Evolutionary conservation across 2,888 invertebrate genomes (phyloP).

Genomic region (Parthenolecanium corni): DNA sequence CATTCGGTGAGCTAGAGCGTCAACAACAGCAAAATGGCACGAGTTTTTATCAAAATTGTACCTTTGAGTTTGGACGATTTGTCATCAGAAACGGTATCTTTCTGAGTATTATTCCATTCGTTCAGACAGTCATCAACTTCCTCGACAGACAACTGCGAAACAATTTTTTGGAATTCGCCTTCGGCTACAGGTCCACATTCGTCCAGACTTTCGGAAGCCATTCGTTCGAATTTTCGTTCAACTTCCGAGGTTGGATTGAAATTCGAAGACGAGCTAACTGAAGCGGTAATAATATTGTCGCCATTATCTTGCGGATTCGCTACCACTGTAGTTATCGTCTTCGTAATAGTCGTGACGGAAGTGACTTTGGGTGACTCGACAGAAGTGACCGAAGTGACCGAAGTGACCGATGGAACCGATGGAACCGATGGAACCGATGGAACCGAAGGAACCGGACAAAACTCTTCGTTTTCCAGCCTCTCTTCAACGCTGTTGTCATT

Average conservation of each 20-base stretch:
- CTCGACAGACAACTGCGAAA: constrained; percentile 44
- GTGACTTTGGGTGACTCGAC: no score
- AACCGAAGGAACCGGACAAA: no score
- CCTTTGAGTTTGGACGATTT: neutral
- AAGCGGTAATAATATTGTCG: no score
- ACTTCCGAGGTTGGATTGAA: constrained; percentile 34
- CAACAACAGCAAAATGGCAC: no score
- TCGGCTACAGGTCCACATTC: constrained; percentile 34
- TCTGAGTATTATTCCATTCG: constrained; percentile 41
- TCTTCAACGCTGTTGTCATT: neutral
- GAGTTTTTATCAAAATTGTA: neutral
- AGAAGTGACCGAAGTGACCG: no score
- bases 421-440: no score
- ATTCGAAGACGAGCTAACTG: neutral
- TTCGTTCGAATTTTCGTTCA: constrained; percentile 44
- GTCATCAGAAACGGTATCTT: neutral
- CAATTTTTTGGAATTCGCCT: constrained; percentile 41
- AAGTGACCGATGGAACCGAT: no score
- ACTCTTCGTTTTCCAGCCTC: constrained; percentile 5
- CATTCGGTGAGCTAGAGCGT: no score
- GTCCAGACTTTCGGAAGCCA: constrained; percentile 43
- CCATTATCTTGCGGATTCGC: no score
- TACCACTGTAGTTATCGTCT: no score
- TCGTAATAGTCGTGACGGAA: no score
- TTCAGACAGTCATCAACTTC: constrained; percentile 44